Percentiles rank a stretch among this genome's conserved stretches.
Conservation (phyloP, 2,797 vertebrate species). For the Eulemur coronatus region DNA sequence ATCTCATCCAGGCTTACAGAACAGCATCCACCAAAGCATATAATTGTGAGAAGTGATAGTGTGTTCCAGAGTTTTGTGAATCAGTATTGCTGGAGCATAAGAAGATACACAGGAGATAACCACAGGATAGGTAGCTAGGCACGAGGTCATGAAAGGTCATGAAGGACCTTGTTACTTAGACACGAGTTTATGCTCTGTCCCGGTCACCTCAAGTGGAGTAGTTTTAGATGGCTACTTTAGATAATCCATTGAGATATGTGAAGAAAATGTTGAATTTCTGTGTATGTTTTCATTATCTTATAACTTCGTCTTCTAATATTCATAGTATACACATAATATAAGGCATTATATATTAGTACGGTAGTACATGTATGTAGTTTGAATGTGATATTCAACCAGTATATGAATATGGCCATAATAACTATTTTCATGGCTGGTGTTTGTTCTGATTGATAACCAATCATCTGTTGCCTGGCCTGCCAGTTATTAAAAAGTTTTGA, state of each 20-base stretch:
- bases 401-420: not conserved
- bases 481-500: not conserved
- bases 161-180: not conserved
- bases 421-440: not conserved
- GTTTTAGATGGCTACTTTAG: not conserved
- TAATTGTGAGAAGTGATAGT: not conserved
- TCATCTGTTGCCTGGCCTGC: not conserved
- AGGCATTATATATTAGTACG: not conserved
- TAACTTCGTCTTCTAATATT: not conserved
- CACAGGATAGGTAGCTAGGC: not conserved
- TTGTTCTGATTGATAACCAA: not conserved
- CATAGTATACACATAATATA: not conserved
- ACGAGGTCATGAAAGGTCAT: not conserved
- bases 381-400: not conserved
- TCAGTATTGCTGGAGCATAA: not conserved
- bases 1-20: not conserved
- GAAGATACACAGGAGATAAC: not conserved
- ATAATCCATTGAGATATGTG: not conserved
- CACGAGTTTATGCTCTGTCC: not conserved
- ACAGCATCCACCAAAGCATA: not conserved
- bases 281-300: not conserved
- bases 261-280: not conserved
- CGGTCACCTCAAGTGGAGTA: not conserved
- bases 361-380: not conserved
- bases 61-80: not conserved